Percentiles rank a stretch among this genome's conserved stretches.
phyloP scores from a whole-genome alignment of 2,888 invertebrate genomes.

The Arrhopalites spinosus region DNA sequence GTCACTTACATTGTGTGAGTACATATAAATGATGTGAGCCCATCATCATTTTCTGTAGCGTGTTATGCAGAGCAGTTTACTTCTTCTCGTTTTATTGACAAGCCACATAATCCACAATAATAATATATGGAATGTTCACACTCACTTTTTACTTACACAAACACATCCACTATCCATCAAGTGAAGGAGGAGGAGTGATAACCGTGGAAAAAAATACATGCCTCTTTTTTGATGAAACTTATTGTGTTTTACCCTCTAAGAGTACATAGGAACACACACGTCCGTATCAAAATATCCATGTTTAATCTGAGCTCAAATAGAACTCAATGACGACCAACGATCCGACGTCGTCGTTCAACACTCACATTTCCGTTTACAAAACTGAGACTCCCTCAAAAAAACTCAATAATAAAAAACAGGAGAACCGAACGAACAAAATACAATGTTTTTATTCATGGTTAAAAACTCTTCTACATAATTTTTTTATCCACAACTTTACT shows the following conservation, averaged over 20 bases:
- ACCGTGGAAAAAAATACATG: not conserved
- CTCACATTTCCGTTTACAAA: not conserved
- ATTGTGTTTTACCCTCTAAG: not conserved
- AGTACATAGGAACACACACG: not conserved
- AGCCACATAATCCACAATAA: too few species aligned
- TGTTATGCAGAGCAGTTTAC: too few species aligned
- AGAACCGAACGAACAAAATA: not conserved
- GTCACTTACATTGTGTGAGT: not conserved
- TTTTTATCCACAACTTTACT: not conserved
- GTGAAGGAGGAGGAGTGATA: not conserved
- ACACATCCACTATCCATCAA: too few species aligned
- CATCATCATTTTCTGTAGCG: too few species aligned
- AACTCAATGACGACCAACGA: not conserved
- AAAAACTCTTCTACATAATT: not conserved
- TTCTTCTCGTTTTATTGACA: too few species aligned
- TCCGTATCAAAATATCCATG: conserved; percentile 5
- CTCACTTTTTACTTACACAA: too few species aligned
- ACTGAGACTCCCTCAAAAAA: not conserved
- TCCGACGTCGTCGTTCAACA: too few species aligned
- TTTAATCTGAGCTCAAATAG: conserved; percentile 3
- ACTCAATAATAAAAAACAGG: not conserved
- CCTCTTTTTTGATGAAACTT: not conserved
- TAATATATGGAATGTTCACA: too few species aligned
- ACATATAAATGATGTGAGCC: too few species aligned
- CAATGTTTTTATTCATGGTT: not conserved